Evolutionary conservation across 2,797 vertebrate species (phyloP).

Genomic region (Gobio occitaniae): DNA sequence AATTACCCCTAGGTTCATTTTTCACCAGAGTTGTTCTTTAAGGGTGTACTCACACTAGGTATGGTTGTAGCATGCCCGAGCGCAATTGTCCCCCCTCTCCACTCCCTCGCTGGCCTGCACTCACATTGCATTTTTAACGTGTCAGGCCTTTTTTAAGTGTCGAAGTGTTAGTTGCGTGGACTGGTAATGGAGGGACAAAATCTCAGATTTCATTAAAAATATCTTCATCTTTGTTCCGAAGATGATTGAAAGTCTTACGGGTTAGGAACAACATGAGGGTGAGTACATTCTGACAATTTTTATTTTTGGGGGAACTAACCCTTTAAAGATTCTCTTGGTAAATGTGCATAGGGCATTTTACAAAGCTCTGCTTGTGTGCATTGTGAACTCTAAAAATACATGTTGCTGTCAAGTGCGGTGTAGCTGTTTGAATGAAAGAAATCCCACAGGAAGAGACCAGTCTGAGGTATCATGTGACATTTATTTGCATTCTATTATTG

Average conservation of each 20-base stretch:
- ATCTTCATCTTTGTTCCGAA: not conserved
- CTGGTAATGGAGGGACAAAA: not conserved
- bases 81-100: no score
- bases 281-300: not conserved
- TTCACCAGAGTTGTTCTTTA: no score
- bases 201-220: not conserved
- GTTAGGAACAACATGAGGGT: not conserved
- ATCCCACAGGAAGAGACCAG: not conserved
- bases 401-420: not conserved
- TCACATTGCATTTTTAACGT: no score
- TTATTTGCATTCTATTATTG: not conserved
- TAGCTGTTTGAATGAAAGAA: not conserved
- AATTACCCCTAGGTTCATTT: no score
- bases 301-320: not conserved
- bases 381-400: not conserved
- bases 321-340: not conserved
- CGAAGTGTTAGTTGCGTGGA: no score
- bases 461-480: not conserved
- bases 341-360: no score
- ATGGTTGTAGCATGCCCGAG: no score
- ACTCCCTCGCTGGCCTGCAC: no score
- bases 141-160: no score
- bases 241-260: not conserved
- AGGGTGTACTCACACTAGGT: no score
- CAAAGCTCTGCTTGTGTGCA: not conserved